Percentiles rank a stretch among this genome's conserved stretches.
phyloP scores from a whole-genome alignment of 2,113 vertebrate species.

The Conger conger region DNA sequence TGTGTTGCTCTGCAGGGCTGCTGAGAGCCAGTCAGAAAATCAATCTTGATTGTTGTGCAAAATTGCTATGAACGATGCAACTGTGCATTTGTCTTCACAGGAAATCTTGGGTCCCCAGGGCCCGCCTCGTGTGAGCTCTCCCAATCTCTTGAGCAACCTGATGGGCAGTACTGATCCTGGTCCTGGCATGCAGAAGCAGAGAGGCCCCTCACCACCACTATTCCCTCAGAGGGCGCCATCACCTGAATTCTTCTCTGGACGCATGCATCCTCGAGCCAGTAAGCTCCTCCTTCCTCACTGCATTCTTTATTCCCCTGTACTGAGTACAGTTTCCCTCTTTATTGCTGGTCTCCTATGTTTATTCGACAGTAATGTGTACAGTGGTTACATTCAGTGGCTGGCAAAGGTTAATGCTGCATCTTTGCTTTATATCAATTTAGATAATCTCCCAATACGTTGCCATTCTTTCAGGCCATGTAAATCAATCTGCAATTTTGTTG shows the following conservation, averaged over 20 bases:
- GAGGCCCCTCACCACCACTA: constrained; percentile 83
- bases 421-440: not conserved
- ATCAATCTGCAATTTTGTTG: too few relatives aligned
- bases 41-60: not conserved
- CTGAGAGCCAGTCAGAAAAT: not conserved
- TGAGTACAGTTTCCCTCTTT: constrained; percentile 11
- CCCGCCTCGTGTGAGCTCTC: constrained; percentile 73
- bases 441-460: too few relatives aligned
- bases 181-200: constrained; percentile 72
- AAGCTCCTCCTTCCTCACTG: constrained; percentile 21
- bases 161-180: constrained; percentile 78
- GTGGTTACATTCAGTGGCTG: not conserved
- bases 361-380: too few relatives aligned
- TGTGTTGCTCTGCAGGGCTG: too few relatives aligned
- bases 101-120: constrained; percentile 83
- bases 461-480: too few relatives aligned
- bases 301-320: not conserved
- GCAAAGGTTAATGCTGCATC: not conserved
- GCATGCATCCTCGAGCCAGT: constrained; percentile 81
- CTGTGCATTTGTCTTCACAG: constrained; percentile 57
- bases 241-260: constrained; percentile 83
- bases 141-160: constrained; percentile 77
- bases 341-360: not conserved
- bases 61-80: not conserved
- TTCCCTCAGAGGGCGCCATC: constrained; percentile 84